Conservation (phyloP, 2,113 vertebrate genomes). For the Aleadryas rufinucha region DNA sequence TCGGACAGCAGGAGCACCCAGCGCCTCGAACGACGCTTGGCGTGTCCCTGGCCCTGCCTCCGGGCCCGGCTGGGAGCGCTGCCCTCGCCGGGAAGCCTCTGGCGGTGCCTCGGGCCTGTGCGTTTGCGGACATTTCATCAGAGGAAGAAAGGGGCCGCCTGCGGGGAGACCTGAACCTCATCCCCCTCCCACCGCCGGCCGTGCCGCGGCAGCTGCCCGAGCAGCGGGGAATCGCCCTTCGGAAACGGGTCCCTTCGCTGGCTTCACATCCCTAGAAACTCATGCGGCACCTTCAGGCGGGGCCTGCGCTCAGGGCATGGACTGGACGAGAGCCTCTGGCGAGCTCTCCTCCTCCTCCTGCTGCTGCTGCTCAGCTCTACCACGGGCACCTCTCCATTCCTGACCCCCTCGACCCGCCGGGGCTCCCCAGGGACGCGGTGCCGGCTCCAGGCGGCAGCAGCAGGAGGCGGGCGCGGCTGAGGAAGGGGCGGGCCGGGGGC, state of each 20-base stretch:
- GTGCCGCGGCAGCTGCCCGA: background rate
- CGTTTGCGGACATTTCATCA: background rate
- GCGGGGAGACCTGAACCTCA: accelerated
- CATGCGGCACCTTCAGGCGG: accelerated
- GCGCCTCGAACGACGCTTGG: accelerated
- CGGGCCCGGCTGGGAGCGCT: background rate
- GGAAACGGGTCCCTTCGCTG: accelerated
- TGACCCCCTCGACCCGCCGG: accelerated
- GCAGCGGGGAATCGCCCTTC: background rate
- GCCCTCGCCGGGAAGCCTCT: too few species aligned
- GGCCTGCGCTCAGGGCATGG: background rate
- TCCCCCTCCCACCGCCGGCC: background rate
- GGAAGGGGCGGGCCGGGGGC: too few species aligned
- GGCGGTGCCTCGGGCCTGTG: accelerated
- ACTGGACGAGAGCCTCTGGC: accelerated
- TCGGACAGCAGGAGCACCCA: accelerated
- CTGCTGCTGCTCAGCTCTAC: accelerated
- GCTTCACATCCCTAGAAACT: accelerated
- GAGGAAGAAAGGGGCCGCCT: too few species aligned
- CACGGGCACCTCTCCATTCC: background rate
- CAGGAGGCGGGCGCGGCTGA: too few species aligned
- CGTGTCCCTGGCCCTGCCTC: accelerated
- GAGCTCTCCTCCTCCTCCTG: background rate
- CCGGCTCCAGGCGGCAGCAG: accelerated
- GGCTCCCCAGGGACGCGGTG: accelerated